Conservation (phyloP, 1,140 invertebrate species). For the Acromyrmex charruanus region DNA sequence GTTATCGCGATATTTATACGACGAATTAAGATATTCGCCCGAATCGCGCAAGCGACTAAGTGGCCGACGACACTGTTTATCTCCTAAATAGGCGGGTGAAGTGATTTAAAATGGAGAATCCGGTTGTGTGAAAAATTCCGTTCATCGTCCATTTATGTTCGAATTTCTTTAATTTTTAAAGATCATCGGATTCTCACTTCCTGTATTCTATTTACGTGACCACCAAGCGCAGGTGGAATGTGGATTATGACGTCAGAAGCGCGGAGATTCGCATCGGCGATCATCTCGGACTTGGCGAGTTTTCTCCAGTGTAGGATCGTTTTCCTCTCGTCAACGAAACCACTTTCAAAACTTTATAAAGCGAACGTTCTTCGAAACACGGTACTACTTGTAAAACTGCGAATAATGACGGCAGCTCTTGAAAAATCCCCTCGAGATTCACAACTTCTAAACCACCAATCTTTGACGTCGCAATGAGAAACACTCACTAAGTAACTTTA, state of each 20-base stretch:
- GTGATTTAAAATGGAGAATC: background rate
- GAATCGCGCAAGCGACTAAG: background rate
- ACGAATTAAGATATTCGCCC: conserved; percentile 57
- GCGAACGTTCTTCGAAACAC: background rate
- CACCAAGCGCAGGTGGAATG: background rate
- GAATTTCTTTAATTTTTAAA: background rate
- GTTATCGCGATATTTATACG: conserved; percentile 61
- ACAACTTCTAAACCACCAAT: conserved; percentile 6
- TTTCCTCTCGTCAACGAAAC: background rate
- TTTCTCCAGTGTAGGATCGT: background rate
- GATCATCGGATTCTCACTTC: background rate
- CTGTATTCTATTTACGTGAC: background rate
- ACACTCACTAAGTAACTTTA: background rate
- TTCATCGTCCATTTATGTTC: background rate
- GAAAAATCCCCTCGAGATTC: background rate
- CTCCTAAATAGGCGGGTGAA: background rate
- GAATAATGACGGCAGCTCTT: conserved; percentile 21
- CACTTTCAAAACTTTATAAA: conserved; percentile 28
- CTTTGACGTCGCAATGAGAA: background rate
- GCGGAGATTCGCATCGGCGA: conserved; percentile 6
- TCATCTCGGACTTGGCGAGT: background rate
- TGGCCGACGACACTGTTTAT: conserved; percentile 24
- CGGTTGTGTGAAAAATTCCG: background rate
- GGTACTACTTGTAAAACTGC: background rate
- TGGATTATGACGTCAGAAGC: conserved; percentile 32